A percentile compares a stretch with the other conserved stretches of the same genome.
Conservation (phyloP, 2,888 invertebrate genomes). For the Gryllus longicercus region DNA sequence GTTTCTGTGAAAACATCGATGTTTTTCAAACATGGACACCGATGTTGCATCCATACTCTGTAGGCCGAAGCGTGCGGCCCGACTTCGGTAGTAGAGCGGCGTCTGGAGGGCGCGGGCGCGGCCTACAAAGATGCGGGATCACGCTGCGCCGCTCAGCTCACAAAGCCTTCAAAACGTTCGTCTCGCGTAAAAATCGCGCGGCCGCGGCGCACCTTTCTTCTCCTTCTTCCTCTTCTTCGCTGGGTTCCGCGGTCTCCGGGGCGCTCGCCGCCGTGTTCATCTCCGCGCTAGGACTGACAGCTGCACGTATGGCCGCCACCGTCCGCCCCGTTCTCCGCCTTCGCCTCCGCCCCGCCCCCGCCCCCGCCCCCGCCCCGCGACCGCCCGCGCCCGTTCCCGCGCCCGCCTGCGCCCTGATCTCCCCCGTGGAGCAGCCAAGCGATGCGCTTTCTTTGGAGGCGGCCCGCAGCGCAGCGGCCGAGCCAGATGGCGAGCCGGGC, state of each 20-base stretch:
- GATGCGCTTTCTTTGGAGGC: too few species aligned
- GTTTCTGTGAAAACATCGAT: too few species aligned
- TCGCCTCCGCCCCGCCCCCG: not conserved
- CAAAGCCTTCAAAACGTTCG: conserved; percentile 8
- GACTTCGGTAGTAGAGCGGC: too few species aligned
- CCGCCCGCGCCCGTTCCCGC: not conserved
- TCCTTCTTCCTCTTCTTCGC: not conserved
- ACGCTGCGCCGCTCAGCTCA: not conserved
- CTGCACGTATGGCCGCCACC: not conserved
- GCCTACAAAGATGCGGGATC: too few species aligned
- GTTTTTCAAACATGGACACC: too few species aligned
- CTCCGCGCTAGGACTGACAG: not conserved
- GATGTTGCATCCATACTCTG: too few species aligned
- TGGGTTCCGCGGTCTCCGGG: not conserved
- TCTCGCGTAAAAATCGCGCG: conserved; percentile 17
- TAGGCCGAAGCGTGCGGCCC: too few species aligned
- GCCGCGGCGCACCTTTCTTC: not conserved
- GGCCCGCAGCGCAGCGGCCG: too few species aligned
- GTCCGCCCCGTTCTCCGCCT: not conserved
- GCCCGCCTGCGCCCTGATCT: too few species aligned
- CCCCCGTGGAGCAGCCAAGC: too few species aligned
- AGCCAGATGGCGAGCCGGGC: too few species aligned
- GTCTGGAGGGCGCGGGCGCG: too few species aligned
- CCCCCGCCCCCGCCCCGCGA: not conserved
- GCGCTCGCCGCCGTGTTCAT: not conserved